phyloP scores from a whole-genome alignment of 92 coral and sea anemone genomes.

The Montipora capitata region DNA sequence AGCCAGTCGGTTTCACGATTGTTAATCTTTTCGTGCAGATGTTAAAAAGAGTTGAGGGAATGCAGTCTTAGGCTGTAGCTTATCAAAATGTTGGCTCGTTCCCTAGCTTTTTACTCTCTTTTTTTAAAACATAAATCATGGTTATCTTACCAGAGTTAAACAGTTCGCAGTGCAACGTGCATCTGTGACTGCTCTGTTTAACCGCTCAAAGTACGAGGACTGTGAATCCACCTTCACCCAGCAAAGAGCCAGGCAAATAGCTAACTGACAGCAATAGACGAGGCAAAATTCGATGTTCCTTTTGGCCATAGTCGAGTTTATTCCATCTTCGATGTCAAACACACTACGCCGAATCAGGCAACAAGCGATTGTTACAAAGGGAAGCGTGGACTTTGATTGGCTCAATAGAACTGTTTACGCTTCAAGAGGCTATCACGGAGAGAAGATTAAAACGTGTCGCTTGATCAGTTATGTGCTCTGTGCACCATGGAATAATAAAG shows the following conservation, averaged over 20 bases:
- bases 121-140: too few relatives aligned
- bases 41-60: too few relatives aligned
- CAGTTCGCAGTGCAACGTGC: conserved; percentile 79
- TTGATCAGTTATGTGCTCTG: not conserved
- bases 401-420: not conserved
- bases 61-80: too few relatives aligned
- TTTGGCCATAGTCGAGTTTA: not conserved
- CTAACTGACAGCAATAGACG: not conserved
- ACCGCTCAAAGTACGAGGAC: too few relatives aligned
- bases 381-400: conserved; percentile 15
- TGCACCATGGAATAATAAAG: too few relatives aligned
- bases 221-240: not conserved
- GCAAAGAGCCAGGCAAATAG: conserved; percentile 2
- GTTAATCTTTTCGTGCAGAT: too few relatives aligned
- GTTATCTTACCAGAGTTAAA: conserved; percentile 54
- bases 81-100: too few relatives aligned
- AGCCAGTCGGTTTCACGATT: not conserved
- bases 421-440: not conserved
- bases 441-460: not conserved
- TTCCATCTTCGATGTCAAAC: not conserved
- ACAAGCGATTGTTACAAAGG: not conserved
- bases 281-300: not conserved
- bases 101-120: too few relatives aligned
- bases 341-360: not conserved
- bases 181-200: not conserved